A percentile compares a stretch with the other conserved stretches of the same genome.
phyloP scores from a whole-genome alignment of 1,140 invertebrate genomes.

The Luehdorfia chinensis region DNA sequence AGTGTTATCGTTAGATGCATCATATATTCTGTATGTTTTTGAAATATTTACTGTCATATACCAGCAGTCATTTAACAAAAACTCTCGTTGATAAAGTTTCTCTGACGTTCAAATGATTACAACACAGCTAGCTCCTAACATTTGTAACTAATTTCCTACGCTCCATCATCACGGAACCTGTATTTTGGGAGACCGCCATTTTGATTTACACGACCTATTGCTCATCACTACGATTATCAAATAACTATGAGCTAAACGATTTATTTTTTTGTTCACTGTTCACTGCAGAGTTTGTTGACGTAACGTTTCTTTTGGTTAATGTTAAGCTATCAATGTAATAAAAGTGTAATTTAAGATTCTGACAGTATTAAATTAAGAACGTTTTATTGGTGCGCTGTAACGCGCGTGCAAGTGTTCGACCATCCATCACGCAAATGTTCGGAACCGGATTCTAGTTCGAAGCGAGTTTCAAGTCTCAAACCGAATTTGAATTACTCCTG shows the following conservation, averaged over 20 bases:
- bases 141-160: conserved; percentile 46
- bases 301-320: background rate
- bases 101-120: no score
- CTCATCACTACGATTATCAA: conserved; percentile 45
- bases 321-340: conserved; percentile 3
- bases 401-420: conserved; percentile 47
- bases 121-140: background rate
- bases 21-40: no score
- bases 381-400: background rate
- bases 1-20: no score
- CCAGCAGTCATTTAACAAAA: no score
- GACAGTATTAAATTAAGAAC: background rate
- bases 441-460: conserved; percentile 51
- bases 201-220: conserved; percentile 58
- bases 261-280: conserved; percentile 3
- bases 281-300: conserved; percentile 10
- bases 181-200: conserved; percentile 65
- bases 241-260: conserved; percentile 13
- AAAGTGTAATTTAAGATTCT: conserved; percentile 2
- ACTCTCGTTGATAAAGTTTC: no score
- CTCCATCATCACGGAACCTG: conserved; percentile 55
- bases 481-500: conserved; percentile 42
- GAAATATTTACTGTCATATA: no score
- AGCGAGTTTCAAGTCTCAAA: conserved; percentile 44
- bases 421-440: conserved; percentile 68